Evolutionary conservation across 2,888 invertebrate species (phyloP), one percentile per base, ranked within the genome.

Genomic region (Strigamia maritima): DNA sequence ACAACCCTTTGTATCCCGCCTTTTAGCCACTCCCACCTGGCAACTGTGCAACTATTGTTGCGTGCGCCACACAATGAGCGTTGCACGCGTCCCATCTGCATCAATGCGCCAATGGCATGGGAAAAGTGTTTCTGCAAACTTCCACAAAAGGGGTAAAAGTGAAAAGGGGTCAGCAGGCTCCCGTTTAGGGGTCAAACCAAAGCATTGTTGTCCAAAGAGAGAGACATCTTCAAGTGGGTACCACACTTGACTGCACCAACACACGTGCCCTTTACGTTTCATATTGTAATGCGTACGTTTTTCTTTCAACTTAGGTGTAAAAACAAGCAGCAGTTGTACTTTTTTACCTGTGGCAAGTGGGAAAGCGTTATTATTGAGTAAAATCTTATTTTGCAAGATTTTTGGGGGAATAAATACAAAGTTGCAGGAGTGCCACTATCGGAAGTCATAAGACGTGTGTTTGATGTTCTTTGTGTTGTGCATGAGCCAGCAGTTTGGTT

Each of bases 101-200:
- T 60, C 22, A 19, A 60, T 60, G 19, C 1, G 19, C 60, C 60
- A 60, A 22, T 60, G 60, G 60, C 16, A 44, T 10, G 10, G 60
- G 60, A 60, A 60, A 60, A 60, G 60, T 60, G 60, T 60, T 60
- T 60, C 60, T 60, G 22, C 24, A 60, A 60, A 60, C 60, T 60
- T 60, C 44, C 8, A 60, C 60, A 60, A 60, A 60, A 60, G 60
- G 60, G 60, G 60, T 60, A 60, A 60, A 60, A 60, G 60, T 60
- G 60, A 60, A 60, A 60, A 60, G 60, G 7, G 60, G 60, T 60
- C 60, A 60, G 24, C 60, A 24, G 60, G 60, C 22, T 19, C 24
- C 35, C 60, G 60, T 60, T 60, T n/a, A 60, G 22, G 60, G 60
- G 60, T 60, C 60, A 60, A n/a, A 10, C 60, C 60, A 2, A 14